Base-by-base conservation (phyloP, 1,140 invertebrate species). In the Teleopsis dalmanni region DNA sequence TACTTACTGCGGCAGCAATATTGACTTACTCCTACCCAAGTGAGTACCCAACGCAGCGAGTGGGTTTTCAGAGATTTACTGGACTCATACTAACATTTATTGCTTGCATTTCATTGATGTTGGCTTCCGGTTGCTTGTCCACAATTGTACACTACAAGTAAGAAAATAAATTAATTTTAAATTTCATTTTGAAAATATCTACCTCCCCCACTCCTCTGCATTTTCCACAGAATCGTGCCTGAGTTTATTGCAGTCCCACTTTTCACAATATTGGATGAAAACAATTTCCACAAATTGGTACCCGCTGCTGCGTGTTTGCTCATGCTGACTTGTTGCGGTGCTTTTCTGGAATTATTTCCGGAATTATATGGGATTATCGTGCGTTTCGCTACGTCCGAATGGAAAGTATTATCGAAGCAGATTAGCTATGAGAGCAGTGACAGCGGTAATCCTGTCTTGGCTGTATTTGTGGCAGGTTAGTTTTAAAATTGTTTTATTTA, bases 361-460 rank as follows among this genome's bases (percentile, higher is more conserved):
- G 63, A 76, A 51, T 67, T 81, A 0, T 81, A 80, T 53, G 68
- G 68, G 3, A 66, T 79, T 21, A 73, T 82, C 22, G 78, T 81
- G 23, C 62, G 70, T 1, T 60, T 82, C 50, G 79, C 79, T 3
- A 79, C 76, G 14, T 76, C 79, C 1, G 80, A 82, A 56, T 83
- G 80, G 80, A 75, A 77, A 50, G 75, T 82, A 3, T 64, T 83
- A 18, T 77, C 79, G 9, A 73, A 78, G 37, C 78, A 79, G 25
- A 76, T 83, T 57, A 76, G 78, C 16, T 82, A 81, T 55, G 77
- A 81, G 56, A 82, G 78, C 56, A 65, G 74, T 1, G 75, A 78
- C 14, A 83, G 80, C 49, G 81, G 81, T 11, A 82, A 79, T 59
- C 81, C 81, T 2, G 78, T 82, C 1, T 59, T 82, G 44, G 81